phyloP scores from a whole-genome alignment of 2,113 vertebrate genomes.

The Rana temporaria region DNA sequence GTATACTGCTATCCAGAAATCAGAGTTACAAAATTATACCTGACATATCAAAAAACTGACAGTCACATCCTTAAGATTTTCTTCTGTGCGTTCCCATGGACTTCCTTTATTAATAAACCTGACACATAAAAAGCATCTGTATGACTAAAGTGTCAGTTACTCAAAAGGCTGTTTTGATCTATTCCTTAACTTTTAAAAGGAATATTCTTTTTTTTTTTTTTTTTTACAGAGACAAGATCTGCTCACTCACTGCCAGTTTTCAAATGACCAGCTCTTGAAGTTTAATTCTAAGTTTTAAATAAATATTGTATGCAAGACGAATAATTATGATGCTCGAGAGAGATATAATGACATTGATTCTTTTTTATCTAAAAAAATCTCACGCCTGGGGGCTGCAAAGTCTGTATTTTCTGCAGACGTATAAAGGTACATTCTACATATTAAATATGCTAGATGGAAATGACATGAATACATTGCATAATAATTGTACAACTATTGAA shows the following conservation, averaged over 20 bases:
- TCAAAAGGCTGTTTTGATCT: constrained; percentile 93
- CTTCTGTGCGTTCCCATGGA: constrained; percentile 82
- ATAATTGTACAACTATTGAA: constrained; percentile 46
- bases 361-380: constrained; percentile 84
- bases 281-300: constrained; percentile 90
- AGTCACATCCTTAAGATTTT: constrained; percentile 81
- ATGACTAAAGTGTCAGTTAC: constrained; percentile 96
- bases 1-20: constrained; percentile 89
- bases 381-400: constrained; percentile 71
- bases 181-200: constrained; percentile 93
- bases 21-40: constrained; percentile 93
- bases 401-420: constrained; percentile 69
- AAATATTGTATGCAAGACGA: constrained; percentile 96
- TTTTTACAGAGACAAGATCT: constrained; percentile 91
- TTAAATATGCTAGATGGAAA: constrained; percentile 65
- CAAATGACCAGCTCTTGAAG: constrained; percentile 94
- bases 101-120: constrained; percentile 98
- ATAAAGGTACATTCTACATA: constrained; percentile 65
- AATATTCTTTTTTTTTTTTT: constrained; percentile 84
- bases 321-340: constrained; percentile 86
- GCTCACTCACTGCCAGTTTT: constrained; percentile 88
- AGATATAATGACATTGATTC: constrained; percentile 83
- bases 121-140: constrained; percentile 96
- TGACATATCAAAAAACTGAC: constrained; percentile 92
- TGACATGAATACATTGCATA: constrained; percentile 55